Base-by-base conservation (phyloP, 2,888 invertebrate species). In the Polyommatus iphigenia region DNA sequence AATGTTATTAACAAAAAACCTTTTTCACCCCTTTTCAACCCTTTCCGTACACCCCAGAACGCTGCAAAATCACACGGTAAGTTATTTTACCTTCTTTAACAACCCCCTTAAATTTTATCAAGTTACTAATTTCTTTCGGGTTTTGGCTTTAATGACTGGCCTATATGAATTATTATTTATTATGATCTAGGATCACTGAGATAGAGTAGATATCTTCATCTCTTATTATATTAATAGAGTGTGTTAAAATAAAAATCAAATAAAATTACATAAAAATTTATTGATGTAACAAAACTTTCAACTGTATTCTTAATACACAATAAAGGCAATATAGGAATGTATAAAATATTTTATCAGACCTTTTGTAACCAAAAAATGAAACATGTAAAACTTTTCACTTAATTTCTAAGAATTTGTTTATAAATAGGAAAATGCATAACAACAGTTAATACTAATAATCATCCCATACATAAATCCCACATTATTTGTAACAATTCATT, bases 251-350 rank as follows among this genome's bases (percentile, higher is more conserved):
- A 32, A 32, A 77, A 18, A 32, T 3, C 8, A 75, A 54, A 20
- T 18, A 8, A 46, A 73, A 20, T 73, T 50, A 24, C 7, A 29
- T 54, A 10, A 71, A 36, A 71, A 20, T 41, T 41, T 36, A 41
- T 72, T 72, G 8, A 72, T 54, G 75, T 54, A 75, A 54, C 75
- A 73, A 29, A 75, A 54, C 54, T 54, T 54, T 50, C 24, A 8
- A 73, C 50, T 50, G 75, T 50, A 75, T 75, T 24, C 24, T 54
- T 29, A 54, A 75, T 24, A 50, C 18, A 24, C 18, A 36, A 29
- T 54, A 54, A 50, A 78, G 79, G 81, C 78, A 78, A 41, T 78
- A 80, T 54, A 79, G 81, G 81, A 81, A 82, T 82, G 80, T 79
- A 80, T 76, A 80, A 78, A 80, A 77, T 78, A 79, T 78, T 57